A percentile compares a stretch with the other conserved stretches of the same genome.
These are phyloP conservation scores for Dolichomitus sp. DNA, from an alignment of 2,888 invertebrate species.

Conservation along the genomic window DNA sequence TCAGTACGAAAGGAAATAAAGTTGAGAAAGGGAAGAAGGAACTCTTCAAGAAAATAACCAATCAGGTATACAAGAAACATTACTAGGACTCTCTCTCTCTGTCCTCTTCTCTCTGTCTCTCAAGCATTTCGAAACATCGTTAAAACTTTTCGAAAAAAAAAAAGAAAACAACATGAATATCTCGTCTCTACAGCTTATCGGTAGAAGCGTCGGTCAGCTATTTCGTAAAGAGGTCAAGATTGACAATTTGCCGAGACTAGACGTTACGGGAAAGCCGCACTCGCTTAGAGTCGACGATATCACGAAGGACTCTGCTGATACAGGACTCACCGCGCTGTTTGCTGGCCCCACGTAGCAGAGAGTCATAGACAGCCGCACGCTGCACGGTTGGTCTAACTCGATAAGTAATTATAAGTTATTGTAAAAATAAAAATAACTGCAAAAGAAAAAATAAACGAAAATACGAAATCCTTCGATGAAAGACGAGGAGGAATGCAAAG, in stretches of 20 bases:
- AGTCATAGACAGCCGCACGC: conserved; percentile 72
- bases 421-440: conserved; percentile 59
- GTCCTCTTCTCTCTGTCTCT: neutral
- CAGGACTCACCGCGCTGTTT: conserved; percentile 82
- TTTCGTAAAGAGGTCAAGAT: conserved; percentile 96
- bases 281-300: conserved; percentile 81
- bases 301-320: conserved; percentile 80
- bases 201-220: conserved; percentile 94
- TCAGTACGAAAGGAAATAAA: conserved; percentile 91
- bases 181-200: conserved; percentile 90
- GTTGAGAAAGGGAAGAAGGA: conserved; percentile 97
- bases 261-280: conserved; percentile 83
- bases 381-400: conserved; percentile 78
- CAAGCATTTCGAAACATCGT: neutral
- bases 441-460: conserved; percentile 5
- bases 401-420: conserved; percentile 79
- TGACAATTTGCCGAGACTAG: conserved; percentile 93
- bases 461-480: conserved; percentile 1
- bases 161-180: conserved; percentile 11
- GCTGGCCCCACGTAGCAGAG: conserved; percentile 85
- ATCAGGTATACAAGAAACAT: conserved; percentile 88
- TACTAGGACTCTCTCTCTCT: neutral
- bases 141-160: neutral
- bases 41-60: conserved; percentile 95
- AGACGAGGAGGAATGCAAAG: neutral